phyloP scores from a whole-genome alignment of 2,113 vertebrate species.

The Microcebus tavaratra region DNA sequence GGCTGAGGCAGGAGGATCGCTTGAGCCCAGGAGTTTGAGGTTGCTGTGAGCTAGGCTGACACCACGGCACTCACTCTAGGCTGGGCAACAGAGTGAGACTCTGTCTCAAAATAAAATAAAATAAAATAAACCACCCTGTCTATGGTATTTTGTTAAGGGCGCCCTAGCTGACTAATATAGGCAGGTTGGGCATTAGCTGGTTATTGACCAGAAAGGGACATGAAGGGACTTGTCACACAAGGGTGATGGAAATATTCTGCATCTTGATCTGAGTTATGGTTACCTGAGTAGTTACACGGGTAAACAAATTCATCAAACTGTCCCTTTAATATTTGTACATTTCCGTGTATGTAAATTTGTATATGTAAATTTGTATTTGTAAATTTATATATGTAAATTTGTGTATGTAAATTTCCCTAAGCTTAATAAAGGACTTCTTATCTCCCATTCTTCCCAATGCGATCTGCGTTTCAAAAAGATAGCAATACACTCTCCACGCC shows the following conservation, averaged over 20 bases:
- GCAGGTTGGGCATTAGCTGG: not conserved
- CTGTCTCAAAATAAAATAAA: no score
- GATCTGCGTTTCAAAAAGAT: not conserved
- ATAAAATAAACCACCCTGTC: not conserved
- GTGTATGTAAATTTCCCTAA: not conserved
- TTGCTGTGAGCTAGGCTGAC: no score
- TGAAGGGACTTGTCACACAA: not conserved
- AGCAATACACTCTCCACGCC: not conserved
- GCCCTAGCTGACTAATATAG: not conserved
- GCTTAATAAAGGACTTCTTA: not conserved
- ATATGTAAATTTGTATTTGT: not conserved
- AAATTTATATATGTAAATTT: not conserved
- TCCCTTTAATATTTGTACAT: not conserved
- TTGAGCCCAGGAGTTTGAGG: no score
- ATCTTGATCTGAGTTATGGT: not conserved
- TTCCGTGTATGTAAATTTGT: not conserved
- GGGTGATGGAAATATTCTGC: not conserved
- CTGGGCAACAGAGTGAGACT: no score
- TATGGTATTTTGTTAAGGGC: not conserved
- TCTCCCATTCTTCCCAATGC: not conserved
- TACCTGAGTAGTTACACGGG: not conserved
- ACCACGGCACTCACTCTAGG: no score
- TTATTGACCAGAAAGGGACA: not conserved
- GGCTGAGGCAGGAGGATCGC: no score
- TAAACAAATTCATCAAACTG: not conserved